phyloP scores from a whole-genome alignment of 1,140 invertebrate species.

The Gryon sp. region DNA sequence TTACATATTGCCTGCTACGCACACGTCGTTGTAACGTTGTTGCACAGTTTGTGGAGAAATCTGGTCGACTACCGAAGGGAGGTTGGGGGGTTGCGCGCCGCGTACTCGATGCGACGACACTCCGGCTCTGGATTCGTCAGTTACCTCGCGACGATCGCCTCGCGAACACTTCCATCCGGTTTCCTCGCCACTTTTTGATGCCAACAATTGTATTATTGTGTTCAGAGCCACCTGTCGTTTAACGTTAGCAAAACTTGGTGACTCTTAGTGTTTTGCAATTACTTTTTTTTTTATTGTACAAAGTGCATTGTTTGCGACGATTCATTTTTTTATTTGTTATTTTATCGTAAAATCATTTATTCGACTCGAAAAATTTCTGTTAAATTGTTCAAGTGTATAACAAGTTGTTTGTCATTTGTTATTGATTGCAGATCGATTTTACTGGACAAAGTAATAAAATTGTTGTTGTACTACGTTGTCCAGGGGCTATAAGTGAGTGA shows the following conservation, averaged over 20 bases:
- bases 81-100: slow-evolving; percentile 69
- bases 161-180: slow-evolving; percentile 68
- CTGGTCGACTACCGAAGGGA: slow-evolving; percentile 35
- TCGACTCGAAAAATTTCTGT: too few species aligned
- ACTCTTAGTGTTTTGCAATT: not conserved
- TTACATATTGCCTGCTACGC: too few species aligned
- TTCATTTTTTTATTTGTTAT: not conserved
- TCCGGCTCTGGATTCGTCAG: slow-evolving; percentile 65
- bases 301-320: not conserved
- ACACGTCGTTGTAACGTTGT: slow-evolving; percentile 33
- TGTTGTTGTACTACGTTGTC: not conserved
- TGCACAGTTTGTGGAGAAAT: slow-evolving; percentile 46
- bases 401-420: too few species aligned
- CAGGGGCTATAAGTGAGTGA: slow-evolving; percentile 7
- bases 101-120: slow-evolving; percentile 61
- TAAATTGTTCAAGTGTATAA: too few species aligned
- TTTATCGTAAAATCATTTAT: too few species aligned
- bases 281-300: not conserved
- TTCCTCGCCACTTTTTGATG: slow-evolving; percentile 4
- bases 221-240: slow-evolving; percentile 21
- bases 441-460: slow-evolving; percentile 1
- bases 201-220: not conserved
- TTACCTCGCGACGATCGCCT: slow-evolving; percentile 76
- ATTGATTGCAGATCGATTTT: too few species aligned
- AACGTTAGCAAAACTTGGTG: not conserved